Evolutionary conservation across 2,797 vertebrate genomes (phyloP).

Genomic region (Myotis myotis): DNA sequence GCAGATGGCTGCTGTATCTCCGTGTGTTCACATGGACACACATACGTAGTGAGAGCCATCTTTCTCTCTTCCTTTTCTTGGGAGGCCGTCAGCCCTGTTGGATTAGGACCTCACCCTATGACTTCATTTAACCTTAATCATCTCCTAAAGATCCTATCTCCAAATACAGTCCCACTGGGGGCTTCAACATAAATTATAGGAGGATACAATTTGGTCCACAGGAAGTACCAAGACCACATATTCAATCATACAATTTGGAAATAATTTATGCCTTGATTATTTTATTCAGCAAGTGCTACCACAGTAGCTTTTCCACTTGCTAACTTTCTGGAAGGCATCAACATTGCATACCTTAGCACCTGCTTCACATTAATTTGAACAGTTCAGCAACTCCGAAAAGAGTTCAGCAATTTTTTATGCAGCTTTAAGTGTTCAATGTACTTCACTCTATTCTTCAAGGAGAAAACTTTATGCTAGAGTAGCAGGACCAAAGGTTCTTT

Average conservation of each 20-base stretch:
- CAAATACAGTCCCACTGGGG: background rate
- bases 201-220: background rate
- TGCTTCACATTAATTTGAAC: background rate
- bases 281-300: background rate
- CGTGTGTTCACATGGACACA: background rate
- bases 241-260: background rate
- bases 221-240: background rate
- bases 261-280: background rate
- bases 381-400: conserved; percentile 1
- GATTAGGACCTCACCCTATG: background rate
- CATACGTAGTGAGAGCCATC: background rate
- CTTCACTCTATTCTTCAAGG: background rate
- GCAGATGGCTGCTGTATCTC: background rate
- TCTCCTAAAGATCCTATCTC: background rate
- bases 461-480: background rate
- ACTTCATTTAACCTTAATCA: background rate
- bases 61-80: background rate
- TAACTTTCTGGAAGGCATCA: background rate
- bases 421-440: conserved; percentile 20
- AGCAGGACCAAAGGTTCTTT: background rate
- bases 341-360: background rate
- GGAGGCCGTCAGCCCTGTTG: background rate
- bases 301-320: background rate
- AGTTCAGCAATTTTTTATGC: background rate
- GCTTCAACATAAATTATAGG: background rate